Conservation (phyloP, 2,113 vertebrate genomes). For the Scytalopus superciliaris region DNA sequence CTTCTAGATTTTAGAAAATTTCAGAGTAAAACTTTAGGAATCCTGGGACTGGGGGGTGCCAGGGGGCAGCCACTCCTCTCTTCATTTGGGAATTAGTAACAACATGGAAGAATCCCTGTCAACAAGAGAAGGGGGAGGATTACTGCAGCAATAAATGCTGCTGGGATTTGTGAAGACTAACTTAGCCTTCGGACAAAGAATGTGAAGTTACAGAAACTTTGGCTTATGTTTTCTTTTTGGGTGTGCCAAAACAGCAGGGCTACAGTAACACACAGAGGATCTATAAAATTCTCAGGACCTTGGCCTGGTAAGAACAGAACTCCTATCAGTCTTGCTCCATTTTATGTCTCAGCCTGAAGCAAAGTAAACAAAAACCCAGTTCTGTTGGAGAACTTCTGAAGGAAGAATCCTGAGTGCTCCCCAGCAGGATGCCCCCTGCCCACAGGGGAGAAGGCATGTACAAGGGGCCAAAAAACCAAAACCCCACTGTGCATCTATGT, state of each 20-base stretch:
- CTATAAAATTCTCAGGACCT: not conserved
- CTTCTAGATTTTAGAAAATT: not conserved
- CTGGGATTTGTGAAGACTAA: not conserved
- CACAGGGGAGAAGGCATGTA: not conserved
- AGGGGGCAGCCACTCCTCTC: not conserved
- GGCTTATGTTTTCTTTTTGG: not conserved
- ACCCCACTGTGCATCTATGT: fast-evolving
- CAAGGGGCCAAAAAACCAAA: not conserved
- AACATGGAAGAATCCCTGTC: not conserved
- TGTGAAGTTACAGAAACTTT: not conserved
- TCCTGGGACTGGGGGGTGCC: fast-evolving
- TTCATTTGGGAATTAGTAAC: not conserved
- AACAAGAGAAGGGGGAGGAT: not conserved
- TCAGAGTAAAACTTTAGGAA: not conserved
- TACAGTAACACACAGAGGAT: not conserved
- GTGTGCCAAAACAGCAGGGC: not conserved
- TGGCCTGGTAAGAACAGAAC: not conserved
- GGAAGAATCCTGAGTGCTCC: not conserved
- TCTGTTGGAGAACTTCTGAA: not conserved
- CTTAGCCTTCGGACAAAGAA: not conserved
- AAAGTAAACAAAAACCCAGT: not conserved
- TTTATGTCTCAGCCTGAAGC: not conserved
- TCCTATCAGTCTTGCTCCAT: not conserved
- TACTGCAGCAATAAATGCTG: not conserved
- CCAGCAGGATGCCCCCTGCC: not conserved